Evolutionary conservation across 2,113 vertebrate species (phyloP).

Genomic region (Chionodraco myersi): DNA sequence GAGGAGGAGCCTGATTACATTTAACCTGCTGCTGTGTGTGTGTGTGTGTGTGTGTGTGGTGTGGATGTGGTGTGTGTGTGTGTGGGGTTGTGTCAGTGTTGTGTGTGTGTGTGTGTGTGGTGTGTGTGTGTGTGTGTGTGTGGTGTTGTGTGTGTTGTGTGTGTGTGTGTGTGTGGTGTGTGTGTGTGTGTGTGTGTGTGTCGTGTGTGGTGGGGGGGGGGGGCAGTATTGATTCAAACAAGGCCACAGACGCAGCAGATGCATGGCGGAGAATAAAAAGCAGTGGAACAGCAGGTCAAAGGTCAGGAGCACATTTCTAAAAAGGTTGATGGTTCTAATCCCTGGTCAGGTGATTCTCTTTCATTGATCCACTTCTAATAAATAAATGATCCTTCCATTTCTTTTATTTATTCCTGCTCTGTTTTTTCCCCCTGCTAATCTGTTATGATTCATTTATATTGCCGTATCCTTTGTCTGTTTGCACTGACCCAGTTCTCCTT

Average conservation of each 20-base stretch:
- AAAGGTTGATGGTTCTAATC: conserved; percentile 26
- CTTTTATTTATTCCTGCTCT: background rate
- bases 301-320: conserved; percentile 22
- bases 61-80: conserved; percentile 30
- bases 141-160: conserved; percentile 24
- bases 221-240: conserved; percentile 56
- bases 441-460: background rate
- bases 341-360: background rate
- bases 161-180: conserved; percentile 33
- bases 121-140: conserved; percentile 32
- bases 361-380: background rate
- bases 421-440: background rate
- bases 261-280: background rate
- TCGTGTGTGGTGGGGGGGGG: conserved; percentile 1
- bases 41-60: conserved; percentile 32
- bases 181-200: conserved; percentile 25
- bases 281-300: conserved; percentile 26
- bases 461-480: background rate
- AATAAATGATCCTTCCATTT: background rate
- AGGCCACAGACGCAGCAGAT: conserved; percentile 21
- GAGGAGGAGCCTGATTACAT: conserved; percentile 79
- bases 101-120: conserved; percentile 28
- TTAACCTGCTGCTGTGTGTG: conserved; percentile 55
- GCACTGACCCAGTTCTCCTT: conserved; percentile 38
- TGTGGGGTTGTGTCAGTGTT: conserved; percentile 25